These are phyloP conservation scores for Halotydeus destructor DNA, from an alignment of 1,140 invertebrate species.

Conservation along the genomic window DNA sequence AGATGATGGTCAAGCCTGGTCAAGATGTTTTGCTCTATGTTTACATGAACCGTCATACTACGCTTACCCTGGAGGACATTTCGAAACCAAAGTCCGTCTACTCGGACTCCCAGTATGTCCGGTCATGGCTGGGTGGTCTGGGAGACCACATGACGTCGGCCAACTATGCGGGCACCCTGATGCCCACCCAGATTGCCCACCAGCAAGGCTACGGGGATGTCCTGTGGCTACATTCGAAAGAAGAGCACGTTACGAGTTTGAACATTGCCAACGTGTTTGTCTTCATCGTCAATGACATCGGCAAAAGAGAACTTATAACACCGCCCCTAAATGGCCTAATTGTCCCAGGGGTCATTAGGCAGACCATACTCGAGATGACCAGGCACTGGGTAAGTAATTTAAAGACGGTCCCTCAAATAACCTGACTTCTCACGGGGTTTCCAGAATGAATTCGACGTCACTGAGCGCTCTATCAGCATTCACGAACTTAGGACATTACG, in stretches of 20 bases:
- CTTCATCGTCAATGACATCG: not conserved
- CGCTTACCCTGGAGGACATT: not conserved
- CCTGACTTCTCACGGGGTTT: not conserved
- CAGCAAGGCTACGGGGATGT: not conserved
- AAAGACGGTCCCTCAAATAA: not conserved
- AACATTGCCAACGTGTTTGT: not conserved
- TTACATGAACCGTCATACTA: not conserved
- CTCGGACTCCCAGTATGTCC: not conserved
- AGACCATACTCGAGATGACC: constrained; percentile 59
- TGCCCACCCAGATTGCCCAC: not conserved
- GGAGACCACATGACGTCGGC: not conserved
- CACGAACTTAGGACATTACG: constrained; percentile 1
- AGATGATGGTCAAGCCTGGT: not conserved
- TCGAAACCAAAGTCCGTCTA: not conserved
- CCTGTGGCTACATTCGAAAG: not conserved
- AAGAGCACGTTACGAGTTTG: not conserved
- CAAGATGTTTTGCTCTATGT: not conserved
- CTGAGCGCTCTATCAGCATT: not conserved
- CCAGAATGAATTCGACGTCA: not conserved
- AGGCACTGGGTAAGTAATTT: constrained; percentile 41
- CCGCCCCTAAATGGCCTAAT: constrained; percentile 37
- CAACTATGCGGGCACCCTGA: not conserved
- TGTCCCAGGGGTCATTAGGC: constrained; percentile 75
- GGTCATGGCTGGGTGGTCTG: not conserved
- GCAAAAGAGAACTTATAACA: constrained; percentile 29